Evolutionary conservation across 35 echinoderm and acorn worm genomes (phyloP).

Genomic region (Acanthaster planci): DNA sequence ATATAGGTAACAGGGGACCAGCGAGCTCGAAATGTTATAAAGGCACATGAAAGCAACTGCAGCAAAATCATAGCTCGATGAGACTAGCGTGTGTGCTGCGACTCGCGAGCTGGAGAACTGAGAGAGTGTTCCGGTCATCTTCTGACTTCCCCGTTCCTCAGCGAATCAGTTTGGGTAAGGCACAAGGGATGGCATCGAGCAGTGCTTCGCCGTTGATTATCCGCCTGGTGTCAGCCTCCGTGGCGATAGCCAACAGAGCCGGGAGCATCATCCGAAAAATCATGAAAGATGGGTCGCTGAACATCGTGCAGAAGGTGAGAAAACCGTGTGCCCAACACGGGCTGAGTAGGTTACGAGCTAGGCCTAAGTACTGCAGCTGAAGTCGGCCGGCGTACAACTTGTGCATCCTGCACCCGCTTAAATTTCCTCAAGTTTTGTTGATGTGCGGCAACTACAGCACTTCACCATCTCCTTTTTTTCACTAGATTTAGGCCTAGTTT

Average conservation of each 20-base stretch:
- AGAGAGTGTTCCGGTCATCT: background rate
- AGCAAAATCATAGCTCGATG: background rate
- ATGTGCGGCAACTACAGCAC: too few species aligned
- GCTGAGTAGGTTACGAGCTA: background rate
- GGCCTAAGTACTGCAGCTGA: too few species aligned
- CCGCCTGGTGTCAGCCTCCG: constrained; percentile 87
- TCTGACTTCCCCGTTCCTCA: background rate
- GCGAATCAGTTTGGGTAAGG: background rate
- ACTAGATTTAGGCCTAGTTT: too few species aligned
- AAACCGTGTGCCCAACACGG: background rate
- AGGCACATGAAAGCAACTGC: background rate
- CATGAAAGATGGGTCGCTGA: constrained; percentile 88
- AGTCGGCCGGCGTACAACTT: too few species aligned
- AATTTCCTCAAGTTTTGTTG: too few species aligned
- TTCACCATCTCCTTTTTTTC: too few species aligned
- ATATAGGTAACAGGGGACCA: background rate
- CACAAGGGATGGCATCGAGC: background rate
- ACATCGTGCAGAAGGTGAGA: constrained; percentile 85
- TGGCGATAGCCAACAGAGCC: constrained; percentile 76
- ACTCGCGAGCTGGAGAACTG: background rate
- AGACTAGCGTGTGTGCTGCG: background rate
- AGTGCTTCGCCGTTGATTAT: constrained; percentile 59
- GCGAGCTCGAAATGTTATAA: background rate
- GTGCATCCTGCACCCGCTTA: too few species aligned
- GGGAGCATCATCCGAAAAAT: constrained; percentile 90